Evolutionary conservation across 2,797 vertebrate genomes (phyloP), one percentile per base, ranked within the genome.

Genomic region (Mallotus villosus): DNA sequence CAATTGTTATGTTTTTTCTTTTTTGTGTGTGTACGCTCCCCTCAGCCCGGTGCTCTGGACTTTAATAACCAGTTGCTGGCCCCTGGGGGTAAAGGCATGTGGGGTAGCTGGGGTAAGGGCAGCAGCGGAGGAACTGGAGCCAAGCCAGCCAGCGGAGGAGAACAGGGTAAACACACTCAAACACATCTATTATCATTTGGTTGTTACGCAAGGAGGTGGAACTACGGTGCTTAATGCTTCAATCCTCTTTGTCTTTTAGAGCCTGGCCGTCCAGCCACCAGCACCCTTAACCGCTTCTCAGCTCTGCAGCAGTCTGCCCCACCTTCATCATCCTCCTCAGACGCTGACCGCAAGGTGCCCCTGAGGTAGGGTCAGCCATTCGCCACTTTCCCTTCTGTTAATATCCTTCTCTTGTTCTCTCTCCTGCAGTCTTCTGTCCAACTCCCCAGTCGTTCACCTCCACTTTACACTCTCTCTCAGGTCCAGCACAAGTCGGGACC

Each of bases 31-130:
- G 27, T 67, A 17, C 29, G 27, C 5, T n/a, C 17, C 5, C 7
- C 78, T 11, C 74, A 99, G 97, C 95, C 96, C 75, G 96, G 95
- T 63, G 94, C 95, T 62, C 89, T 97, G 1, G 97, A 99, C 90
- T 95, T 96, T 75, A 98, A 92, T 83, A 97, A 96, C 80, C 97
- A 98, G 81, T 92, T 97, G 55, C 94, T 99, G 77, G 97, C 96
- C 1, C 97, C 98, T 0, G 97, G 96, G 0, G 97, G 97, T 27
- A 95, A 96, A 75, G 93, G 97, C 82, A 92, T 91, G 71, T 93
- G 91, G 90, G 92, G 92, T 0, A 98, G 96, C 87, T 99, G 98
- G 97, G 97, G 97, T 70, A 98, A 98, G 88, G 98, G 98, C 73
- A 98, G 97, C 92, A 99, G 97, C 0, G 97, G 98, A 71, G 97